Conservation (phyloP, 2,113 vertebrate genomes). For the Salvator merianae region DNA sequence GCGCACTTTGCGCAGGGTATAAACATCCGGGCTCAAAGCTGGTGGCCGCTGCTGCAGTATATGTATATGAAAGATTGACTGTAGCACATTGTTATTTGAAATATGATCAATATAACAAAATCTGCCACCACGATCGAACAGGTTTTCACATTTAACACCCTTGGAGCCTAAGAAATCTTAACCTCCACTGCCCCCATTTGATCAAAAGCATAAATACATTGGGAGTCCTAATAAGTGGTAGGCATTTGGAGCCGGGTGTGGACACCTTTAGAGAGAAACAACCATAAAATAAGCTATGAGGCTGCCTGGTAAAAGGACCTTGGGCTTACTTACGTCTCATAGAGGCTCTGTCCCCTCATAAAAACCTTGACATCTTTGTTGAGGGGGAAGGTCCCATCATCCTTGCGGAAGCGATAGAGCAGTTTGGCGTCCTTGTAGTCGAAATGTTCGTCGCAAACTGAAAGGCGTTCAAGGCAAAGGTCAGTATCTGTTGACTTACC, state of each 20-base stretch:
- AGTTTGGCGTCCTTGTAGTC: constrained; percentile 87
- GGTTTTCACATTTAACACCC: too few species aligned
- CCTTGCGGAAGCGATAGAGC: constrained; percentile 88
- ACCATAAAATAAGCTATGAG: too few species aligned
- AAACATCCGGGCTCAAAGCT: too few species aligned
- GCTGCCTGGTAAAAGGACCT: not conserved
- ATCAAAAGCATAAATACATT: not conserved
- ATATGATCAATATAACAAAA: too few species aligned
- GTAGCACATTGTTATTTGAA: not conserved
- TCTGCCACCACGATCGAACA: not conserved
- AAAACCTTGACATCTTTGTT: constrained; percentile 85
- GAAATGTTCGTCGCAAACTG: constrained; percentile 85
- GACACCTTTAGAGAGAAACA: too few species aligned
- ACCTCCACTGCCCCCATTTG: not conserved
- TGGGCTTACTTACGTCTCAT: constrained; percentile 80
- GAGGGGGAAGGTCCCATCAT: constrained; percentile 87
- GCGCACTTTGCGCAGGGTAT: too few species aligned
- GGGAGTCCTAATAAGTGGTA: not conserved
- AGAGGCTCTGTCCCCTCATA: constrained; percentile 82
- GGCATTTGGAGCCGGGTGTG: too few species aligned
- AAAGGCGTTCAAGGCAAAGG: not conserved
- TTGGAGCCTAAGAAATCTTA: not conserved
- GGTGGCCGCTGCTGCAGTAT: too few species aligned
- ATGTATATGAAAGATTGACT: too few species aligned
- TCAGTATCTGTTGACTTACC: not conserved